A percentile compares a stretch with the other conserved stretches of the same genome.
Conservation (phyloP, 2,797 vertebrate genomes). For the Hoplostethus mediterraneus region DNA sequence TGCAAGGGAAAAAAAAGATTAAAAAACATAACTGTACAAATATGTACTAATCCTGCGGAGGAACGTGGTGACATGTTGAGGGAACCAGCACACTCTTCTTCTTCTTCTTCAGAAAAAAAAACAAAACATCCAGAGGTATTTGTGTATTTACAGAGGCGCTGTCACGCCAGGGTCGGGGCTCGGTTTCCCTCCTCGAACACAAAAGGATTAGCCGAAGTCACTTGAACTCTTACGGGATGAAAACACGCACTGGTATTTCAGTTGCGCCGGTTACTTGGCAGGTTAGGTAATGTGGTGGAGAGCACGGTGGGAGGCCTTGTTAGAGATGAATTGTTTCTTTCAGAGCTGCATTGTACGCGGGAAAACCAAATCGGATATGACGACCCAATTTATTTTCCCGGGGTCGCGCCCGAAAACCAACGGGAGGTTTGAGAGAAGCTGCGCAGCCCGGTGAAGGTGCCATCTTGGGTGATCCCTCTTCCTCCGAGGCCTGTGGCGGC, state of each 20-base stretch:
- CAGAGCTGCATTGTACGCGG: slow-evolving; percentile 6
- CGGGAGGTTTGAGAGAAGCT: neutral
- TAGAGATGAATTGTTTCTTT: slow-evolving; percentile 36
- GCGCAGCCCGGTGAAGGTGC: slow-evolving; percentile 10
- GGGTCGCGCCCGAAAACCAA: neutral
- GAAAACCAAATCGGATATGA: slow-evolving; percentile 4
- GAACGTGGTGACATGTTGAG: slow-evolving; percentile 48
- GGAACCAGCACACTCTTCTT: neutral
- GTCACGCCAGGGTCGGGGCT: slow-evolving; percentile 60
- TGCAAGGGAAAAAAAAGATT: slow-evolving; percentile 21
- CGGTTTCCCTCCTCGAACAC: slow-evolving; percentile 53
- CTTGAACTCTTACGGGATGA: slow-evolving; percentile 68
- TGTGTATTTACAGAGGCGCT: slow-evolving; percentile 52
- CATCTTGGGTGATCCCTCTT: slow-evolving; percentile 52
- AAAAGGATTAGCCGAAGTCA: slow-evolving; percentile 66
- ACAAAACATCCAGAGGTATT: slow-evolving; percentile 52
- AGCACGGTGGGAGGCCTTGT: slow-evolving; percentile 45
- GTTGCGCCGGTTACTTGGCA: slow-evolving; percentile 55
- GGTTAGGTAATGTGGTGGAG: slow-evolving; percentile 56
- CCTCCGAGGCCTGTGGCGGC: slow-evolving; percentile 39
- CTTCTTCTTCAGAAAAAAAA: slow-evolving; percentile 5
- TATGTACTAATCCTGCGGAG: slow-evolving; percentile 56
- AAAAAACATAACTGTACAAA: slow-evolving; percentile 53
- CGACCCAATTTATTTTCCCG: neutral
- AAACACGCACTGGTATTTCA: slow-evolving; percentile 60